phyloP scores from a whole-genome alignment of 2,113 vertebrate species.

The Eudorcas thomsonii region DNA sequence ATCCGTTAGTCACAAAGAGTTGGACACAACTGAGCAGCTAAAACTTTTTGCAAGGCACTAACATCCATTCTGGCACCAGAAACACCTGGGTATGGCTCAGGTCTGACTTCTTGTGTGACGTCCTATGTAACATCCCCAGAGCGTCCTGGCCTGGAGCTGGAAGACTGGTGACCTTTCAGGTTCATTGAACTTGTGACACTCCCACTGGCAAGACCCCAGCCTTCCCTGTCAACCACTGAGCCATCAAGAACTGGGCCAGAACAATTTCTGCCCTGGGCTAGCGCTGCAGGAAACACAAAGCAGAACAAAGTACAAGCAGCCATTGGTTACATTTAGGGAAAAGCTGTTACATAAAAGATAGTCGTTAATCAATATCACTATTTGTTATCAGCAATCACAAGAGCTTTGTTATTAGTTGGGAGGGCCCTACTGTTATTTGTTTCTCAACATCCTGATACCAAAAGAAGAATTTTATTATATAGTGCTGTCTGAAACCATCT shows the following conservation, averaged over 20 bases:
- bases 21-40: neutral
- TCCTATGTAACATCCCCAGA: neutral
- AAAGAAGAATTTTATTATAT: too few relatives aligned
- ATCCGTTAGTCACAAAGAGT: accelerated
- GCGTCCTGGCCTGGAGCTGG: neutral
- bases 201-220: neutral
- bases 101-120: neutral
- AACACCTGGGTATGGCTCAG: neutral
- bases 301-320: neutral
- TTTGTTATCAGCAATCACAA: neutral
- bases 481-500: neutral
- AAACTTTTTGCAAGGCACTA: neutral
- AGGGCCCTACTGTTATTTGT: neutral
- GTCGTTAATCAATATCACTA: neutral
- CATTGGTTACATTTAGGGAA: neutral
- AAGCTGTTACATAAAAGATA: neutral
- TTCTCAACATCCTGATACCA: neutral
- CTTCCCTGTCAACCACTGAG: neutral
- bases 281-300: neutral
- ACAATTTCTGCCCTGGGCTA: neutral
- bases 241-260: neutral
- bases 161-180: neutral
- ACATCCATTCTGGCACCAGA: neutral
- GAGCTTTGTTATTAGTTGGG: neutral
- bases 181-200: neutral